Conservation (phyloP, 2,797 vertebrate species). For the Myotis daubentonii region DNA sequence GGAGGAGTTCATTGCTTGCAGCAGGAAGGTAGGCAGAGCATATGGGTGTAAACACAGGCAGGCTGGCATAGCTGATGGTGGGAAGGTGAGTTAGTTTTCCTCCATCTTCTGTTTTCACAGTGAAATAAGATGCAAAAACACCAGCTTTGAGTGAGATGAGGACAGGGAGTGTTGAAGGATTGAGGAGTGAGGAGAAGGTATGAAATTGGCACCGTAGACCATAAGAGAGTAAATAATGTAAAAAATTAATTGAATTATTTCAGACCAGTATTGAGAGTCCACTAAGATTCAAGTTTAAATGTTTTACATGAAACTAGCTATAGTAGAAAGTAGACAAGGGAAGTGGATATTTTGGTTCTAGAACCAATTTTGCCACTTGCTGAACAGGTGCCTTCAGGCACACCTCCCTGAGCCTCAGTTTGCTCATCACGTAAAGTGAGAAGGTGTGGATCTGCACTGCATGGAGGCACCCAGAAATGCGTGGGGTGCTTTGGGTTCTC, state of each 20-base stretch:
- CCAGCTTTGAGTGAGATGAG: neutral
- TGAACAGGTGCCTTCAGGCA: neutral
- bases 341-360: neutral
- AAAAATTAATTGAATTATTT: neutral
- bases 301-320: neutral
- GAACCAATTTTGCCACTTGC: neutral
- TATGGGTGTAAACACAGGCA: accelerated
- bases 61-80: neutral
- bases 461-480: accelerated
- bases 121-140: neutral
- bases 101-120: neutral
- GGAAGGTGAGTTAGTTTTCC: too few species aligned
- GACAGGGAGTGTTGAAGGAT: neutral
- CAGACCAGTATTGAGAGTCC: neutral
- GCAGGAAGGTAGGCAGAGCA: accelerated
- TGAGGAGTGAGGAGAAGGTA: neutral
- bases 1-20: neutral
- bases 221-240: neutral
- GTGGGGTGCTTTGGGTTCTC: neutral
- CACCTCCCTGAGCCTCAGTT: neutral
- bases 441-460: neutral
- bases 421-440: neutral
- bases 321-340: neutral
- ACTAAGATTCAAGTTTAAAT: neutral
- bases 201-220: neutral